phyloP scores from a whole-genome alignment of 2,113 vertebrate genomes.

The Pygoscelis adeliae region DNA sequence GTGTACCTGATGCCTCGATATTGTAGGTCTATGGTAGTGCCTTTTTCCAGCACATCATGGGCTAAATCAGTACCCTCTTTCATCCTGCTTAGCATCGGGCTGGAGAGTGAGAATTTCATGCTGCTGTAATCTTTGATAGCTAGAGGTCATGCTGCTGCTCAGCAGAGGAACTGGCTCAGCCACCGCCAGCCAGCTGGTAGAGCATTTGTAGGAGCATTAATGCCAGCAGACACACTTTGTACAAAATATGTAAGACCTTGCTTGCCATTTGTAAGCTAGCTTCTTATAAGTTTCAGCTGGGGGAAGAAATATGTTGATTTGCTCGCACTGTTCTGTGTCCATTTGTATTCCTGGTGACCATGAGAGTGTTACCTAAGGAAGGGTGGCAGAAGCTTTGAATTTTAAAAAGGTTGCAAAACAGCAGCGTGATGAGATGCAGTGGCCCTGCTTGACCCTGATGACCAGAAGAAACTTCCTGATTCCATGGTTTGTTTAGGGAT shows the following conservation, averaged over 20 bases:
- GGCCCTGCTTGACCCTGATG: background rate
- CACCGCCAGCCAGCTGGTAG: background rate
- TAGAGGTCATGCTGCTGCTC: background rate
- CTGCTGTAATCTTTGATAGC: background rate
- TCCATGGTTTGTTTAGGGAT: background rate
- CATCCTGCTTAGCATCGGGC: background rate
- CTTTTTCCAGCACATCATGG: background rate
- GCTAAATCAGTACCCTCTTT: background rate
- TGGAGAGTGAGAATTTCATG: background rate
- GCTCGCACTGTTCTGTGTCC: rapidly evolving
- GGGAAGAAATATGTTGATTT: background rate
- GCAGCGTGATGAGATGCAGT: background rate
- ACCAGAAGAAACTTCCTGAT: background rate
- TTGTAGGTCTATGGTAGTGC: background rate
- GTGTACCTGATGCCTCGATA: rapidly evolving
- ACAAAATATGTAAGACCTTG: background rate
- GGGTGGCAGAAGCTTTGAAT: background rate
- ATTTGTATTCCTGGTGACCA: background rate
- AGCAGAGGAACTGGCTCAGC: background rate
- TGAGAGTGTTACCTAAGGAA: background rate
- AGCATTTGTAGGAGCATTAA: background rate
- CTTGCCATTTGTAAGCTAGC: background rate
- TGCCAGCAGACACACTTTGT: background rate
- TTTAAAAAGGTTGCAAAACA: background rate
- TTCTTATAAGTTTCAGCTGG: background rate